Conservation (phyloP, 2,888 invertebrate species). For the Tortricodes alternella region DNA sequence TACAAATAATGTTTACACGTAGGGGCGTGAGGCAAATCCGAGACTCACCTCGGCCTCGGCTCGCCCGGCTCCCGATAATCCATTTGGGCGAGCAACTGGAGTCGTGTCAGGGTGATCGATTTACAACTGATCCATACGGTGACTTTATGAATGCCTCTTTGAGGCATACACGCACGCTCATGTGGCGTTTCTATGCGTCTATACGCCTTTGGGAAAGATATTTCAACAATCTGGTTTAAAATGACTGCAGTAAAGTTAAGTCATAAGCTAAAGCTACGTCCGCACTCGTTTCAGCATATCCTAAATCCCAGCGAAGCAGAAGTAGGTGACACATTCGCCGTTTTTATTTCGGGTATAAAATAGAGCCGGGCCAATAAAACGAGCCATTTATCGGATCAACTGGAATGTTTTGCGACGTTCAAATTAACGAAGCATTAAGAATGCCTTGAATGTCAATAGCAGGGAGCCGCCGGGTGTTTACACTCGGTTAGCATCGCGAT, state of each 20-base stretch:
- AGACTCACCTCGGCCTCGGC: slow-evolving; percentile 62
- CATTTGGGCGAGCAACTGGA: slow-evolving; percentile 79
- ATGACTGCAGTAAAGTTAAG: too few species aligned
- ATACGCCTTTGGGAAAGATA: background rate
- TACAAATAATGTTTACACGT: slow-evolving; percentile 74
- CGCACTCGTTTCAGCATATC: slow-evolving; percentile 15
- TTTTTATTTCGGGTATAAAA: slow-evolving; percentile 33
- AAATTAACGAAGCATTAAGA: slow-evolving; percentile 65
- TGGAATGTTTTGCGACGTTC: slow-evolving; percentile 49
- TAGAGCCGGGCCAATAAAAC: slow-evolving; percentile 47
- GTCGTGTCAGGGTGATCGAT: slow-evolving; percentile 80
- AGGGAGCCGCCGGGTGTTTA: slow-evolving; percentile 55
- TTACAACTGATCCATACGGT: slow-evolving; percentile 64
- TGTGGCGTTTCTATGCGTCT: background rate
- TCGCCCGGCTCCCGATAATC: slow-evolving; percentile 75
- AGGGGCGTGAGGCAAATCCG: slow-evolving; percentile 71
- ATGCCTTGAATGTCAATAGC: slow-evolving; percentile 59
- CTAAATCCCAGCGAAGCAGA: slow-evolving; percentile 17
- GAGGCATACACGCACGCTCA: slow-evolving; percentile 47
- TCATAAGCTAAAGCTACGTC: background rate
- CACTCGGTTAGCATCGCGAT: slow-evolving; percentile 44
- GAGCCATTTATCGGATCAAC: slow-evolving; percentile 45
- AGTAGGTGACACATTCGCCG: slow-evolving; percentile 29
- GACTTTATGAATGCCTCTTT: slow-evolving; percentile 71
- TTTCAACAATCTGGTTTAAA: too few species aligned